Percentiles rank a stretch among this genome's conserved stretches.
phyloP scores from a whole-genome alignment of 2,113 vertebrate genomes.

The Meriones unguiculatus region DNA sequence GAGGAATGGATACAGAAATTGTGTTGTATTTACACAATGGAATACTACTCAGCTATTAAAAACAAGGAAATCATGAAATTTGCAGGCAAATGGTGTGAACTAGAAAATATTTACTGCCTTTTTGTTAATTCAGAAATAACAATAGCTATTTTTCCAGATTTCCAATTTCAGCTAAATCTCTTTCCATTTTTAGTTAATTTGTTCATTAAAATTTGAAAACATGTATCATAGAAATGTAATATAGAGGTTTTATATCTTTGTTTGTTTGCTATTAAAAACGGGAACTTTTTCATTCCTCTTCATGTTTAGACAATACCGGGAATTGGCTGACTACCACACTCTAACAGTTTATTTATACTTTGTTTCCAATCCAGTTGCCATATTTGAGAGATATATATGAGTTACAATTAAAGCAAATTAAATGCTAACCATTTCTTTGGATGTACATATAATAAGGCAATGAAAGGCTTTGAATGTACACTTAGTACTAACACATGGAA shows the following conservation, averaged over 20 bases:
- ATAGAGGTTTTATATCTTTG: neutral
- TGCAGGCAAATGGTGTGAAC: no score
- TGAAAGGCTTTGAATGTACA: neutral
- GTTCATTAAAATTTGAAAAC: slow-evolving; percentile 22
- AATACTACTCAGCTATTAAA: no score
- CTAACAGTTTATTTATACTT: neutral
- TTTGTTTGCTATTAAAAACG: neutral
- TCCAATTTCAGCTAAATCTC: neutral
- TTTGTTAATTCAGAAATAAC: neutral
- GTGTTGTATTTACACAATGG: no score
- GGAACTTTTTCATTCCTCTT: neutral
- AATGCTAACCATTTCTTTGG: neutral
- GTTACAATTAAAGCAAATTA: neutral
- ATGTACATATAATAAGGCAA: neutral
- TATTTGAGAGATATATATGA: neutral
- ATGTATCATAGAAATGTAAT: neutral
- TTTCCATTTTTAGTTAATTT: neutral
- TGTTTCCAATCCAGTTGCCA: neutral
- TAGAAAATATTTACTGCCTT: neutral
- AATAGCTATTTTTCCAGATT: neutral
- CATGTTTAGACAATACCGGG: neutral
- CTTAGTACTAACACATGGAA: slow-evolving; percentile 1
- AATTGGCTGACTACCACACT: rapidly evolving
- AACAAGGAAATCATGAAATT: no score
- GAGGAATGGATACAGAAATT: no score